Conservation (phyloP, 2,797 vertebrate species). For the Cyclura pinguis region DNA sequence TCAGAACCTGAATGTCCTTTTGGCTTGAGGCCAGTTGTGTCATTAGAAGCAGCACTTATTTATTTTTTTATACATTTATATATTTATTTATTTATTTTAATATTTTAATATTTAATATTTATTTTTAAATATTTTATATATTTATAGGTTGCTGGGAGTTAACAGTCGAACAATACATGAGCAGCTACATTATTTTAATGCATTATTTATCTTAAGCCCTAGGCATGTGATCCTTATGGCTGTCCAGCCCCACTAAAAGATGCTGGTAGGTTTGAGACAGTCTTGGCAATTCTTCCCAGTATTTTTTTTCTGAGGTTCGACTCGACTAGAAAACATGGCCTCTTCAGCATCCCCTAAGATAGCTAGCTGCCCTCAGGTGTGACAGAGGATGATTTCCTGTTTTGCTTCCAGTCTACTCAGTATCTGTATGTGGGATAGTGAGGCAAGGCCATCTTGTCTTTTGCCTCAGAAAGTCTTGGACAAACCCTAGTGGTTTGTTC, state of each 20-base stretch:
- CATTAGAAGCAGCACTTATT: no score
- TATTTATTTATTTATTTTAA: no score
- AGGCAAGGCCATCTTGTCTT: neutral
- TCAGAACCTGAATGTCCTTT: no score
- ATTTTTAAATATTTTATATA: no score
- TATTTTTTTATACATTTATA: no score
- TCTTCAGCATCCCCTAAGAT: neutral
- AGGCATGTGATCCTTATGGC: neutral
- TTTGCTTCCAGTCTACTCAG: neutral
- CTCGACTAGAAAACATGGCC: neutral
- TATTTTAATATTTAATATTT: no score
- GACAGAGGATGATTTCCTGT: neutral
- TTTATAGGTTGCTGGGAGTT: no score
- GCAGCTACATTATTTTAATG: no score
- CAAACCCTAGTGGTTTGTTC: neutral
- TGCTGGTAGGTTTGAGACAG: neutral
- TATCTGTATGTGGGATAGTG: neutral
- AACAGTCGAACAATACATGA: no score
- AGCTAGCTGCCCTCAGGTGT: neutral
- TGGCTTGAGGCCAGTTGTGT: no score
- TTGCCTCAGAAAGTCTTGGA: neutral
- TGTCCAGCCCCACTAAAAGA: neutral
- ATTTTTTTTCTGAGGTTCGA: neutral
- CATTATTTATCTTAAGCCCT: neutral
- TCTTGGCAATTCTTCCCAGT: neutral